phyloP scores from a whole-genome alignment of 2,113 vertebrate species.

The Prionailurus viverrinus region DNA sequence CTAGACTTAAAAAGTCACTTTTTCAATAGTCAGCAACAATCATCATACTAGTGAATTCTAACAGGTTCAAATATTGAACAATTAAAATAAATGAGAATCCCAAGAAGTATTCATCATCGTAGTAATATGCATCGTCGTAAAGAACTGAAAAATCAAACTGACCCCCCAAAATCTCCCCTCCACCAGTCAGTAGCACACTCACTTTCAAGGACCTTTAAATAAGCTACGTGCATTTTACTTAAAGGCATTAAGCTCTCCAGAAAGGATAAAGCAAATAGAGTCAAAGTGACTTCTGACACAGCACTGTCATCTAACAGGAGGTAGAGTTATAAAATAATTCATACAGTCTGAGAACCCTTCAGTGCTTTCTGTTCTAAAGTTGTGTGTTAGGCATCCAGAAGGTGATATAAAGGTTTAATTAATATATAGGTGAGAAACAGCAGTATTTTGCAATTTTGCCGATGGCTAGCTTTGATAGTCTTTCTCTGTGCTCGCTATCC shows the following conservation, averaged over 20 bases:
- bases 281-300: background rate
- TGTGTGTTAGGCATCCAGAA: background rate
- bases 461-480: background rate
- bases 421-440: background rate
- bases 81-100: slow-evolving; percentile 18
- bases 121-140: background rate
- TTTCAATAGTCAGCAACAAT: background rate
- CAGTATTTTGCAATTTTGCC: background rate
- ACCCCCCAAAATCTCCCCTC: background rate
- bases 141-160: background rate
- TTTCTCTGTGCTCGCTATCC: accelerated
- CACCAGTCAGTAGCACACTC: background rate
- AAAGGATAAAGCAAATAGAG: background rate
- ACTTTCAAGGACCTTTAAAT: background rate
- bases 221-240: background rate
- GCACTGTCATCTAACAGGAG: background rate
- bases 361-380: background rate
- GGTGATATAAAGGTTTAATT: background rate
- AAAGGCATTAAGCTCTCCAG: background rate
- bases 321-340: background rate
- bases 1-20: background rate
- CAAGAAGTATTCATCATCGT: background rate
- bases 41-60: background rate
- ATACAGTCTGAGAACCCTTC: background rate
- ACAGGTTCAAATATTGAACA: background rate